Evolutionary conservation across 2,888 invertebrate species (phyloP), one percentile per base, ranked within the genome.

Genomic region (Leptopterna dolabrata): DNA sequence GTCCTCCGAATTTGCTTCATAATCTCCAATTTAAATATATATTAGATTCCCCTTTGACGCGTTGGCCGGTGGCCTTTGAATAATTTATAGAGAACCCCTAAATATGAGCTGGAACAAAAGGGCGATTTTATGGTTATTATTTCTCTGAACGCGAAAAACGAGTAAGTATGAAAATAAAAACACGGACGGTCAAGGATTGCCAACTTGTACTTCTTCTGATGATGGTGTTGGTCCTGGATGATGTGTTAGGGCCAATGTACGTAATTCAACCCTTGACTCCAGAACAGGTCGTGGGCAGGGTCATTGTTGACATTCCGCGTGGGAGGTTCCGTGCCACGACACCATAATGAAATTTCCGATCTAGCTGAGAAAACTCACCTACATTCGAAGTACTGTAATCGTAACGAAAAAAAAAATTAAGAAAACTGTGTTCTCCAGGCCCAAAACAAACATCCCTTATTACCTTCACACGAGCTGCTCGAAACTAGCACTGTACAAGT

Each of bases 21-120:
- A 43, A 78, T 78, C 41, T 45, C n/a, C 81, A 30, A 81, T 81
- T 81, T 81, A 55, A 81, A 81, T 81, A 81, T 81, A 81, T 55
- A 81, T 81, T 47, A 55, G 81, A n/a, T 51, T 29, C 51, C 81
- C n/a, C 55, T 81, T 81, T 81, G 29, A 81, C 81, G 81, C 47
- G 7, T 30, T 16, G 36, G 19, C 27, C 29, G 78, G 30, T 55
- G 27, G 78, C 43, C 1, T 45, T 43, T 81, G 81, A 81, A 81
- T 81, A 55, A 81, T 81, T 47, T 29, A 81, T 81, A 14, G 14
- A 16, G 19, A 36, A 76, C 7, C 63, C 63, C 63, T 0, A 24
- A 63, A 63, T 63, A 63, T 24, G 4, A 47, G 63, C 24, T 24
- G 24, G 63, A 47, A 13, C 11, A 24, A 55, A 63, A 24, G 19